Base-by-base conservation (phyloP, 2,888 invertebrate species). In the Pterostichus niger region DNA sequence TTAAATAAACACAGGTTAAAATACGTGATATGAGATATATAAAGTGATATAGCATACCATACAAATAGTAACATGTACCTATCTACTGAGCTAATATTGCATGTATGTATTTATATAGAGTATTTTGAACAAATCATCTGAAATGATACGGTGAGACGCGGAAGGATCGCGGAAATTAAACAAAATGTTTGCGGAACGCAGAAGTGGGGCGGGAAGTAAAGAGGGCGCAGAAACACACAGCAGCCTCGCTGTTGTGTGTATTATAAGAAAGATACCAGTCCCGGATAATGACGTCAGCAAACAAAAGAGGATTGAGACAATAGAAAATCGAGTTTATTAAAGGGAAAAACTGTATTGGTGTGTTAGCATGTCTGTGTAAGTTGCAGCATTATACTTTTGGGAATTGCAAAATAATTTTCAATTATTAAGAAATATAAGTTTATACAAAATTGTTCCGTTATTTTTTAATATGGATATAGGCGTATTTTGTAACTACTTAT, bases 131-230 rank as follows among this genome's bases (percentile, higher is more conserved):
- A 64, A 59, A 64, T 64, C 64, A 64, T 64, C 35, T 13, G 35
- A 64, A 64, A 64, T 64, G 64, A 64, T 64, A 64, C 33, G 13
- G 35, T 13, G 64, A 13, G 13, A 64, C 33, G 64, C 31, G 64
- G 64, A 64, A 64, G 64, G 64, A n/a, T 64, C 35, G 64, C 64
- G 64, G 64, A 64, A 64, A 64, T 64, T 64, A 64, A 64, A 64
- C 64, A 64, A 64, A 64, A 64, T 64, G 64, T 64, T 64, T 64
- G 64, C 13, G 64, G 64, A 64, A 35, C 64, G 64, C 35, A 6
- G 31, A 10, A 31, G 5, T 10, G n/a, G 49, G n/a, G 49, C 5
- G n/a, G 3, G 17, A 59, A 17, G 59, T 9, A n/a, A 33, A 11
- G 64, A 33, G 35, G 33, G 33, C 9, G 11, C 59, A 59, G 59